Base-by-base conservation (phyloP, 2,888 invertebrate genomes). In the Drosophila trichaetosa region DNA sequence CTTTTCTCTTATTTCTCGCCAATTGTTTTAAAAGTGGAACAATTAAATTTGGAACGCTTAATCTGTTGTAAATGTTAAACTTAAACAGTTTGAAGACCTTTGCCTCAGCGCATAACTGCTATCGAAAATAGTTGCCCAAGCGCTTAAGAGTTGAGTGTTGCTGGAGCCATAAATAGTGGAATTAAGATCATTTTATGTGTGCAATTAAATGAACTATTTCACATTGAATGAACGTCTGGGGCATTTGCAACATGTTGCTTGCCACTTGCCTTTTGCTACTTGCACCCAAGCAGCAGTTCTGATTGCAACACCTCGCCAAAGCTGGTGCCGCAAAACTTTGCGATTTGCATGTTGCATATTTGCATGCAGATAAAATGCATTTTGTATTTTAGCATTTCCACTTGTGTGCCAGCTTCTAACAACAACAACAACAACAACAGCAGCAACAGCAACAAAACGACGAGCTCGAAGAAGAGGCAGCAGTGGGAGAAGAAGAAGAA, bases 251-350 rank as follows among this genome's bases (percentile, higher is more conserved):
- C 54, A 63, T 60, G 51, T 51, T 64, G 69, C 69, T 38, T 38
- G 53, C 34, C 24, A 27, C 46, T 46, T 34, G 40, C 69, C 54
- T 31, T 51, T 29, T 58, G 69, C 63, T 53, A 54, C 42, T 51
- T 54, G 66, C n/a, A n/a, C 11, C 42, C 58, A 36, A 52, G 34
- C 48, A 48, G 75, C 76, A 63, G 77, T 69, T 73, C 78, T 77
- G 69, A 73, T 78, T 78, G 73, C 77, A 69, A 78, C 77, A 78
- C 78, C 69, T 77, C 36, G 49, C 18, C 27, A 31, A 31, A 40
- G 31, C 21, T 27, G 18, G 18, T 21, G n/a, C 33, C 11, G 60
- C 48, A 69, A 61, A 46, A 56, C 18, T 48, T 34, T 6, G 51
- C 51, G 49, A 61, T 68, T 70, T 69, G 61, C 69, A 60, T 42